Evolutionary conservation across 2,888 invertebrate species (phyloP), one percentile per base, ranked within the genome.

Genomic region (Rapana venosa): DNA sequence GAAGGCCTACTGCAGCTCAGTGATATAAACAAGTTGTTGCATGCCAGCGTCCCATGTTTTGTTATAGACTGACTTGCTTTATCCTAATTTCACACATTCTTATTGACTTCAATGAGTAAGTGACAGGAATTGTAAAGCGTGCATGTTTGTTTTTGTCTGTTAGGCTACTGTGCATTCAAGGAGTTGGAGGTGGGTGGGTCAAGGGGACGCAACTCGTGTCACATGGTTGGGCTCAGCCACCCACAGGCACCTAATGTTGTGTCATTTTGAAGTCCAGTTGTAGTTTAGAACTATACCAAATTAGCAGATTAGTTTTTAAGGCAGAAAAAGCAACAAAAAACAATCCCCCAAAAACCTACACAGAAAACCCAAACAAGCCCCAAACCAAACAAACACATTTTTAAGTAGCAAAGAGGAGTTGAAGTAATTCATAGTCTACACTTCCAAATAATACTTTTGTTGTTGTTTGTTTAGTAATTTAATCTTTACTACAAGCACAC

Each of bases 171-270:
- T 61, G 22, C 61, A 20, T 61, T 61, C 61, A 8, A n/a, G n/a
- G n/a, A n/a, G 79, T 35, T 17, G 30, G 32, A 58, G 47, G 58
- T 86, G 35, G 86, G 66, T 47, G 66, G 58, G 30, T 86, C 32
- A 17, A 86, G 20, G 86, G 86, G 86, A 86, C 61, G 86, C 66
- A 86, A 86, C 86, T 86, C 30, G 32, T 58, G 61, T 61, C 32
- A 56, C 20, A 26, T 20, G 56, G 35, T 13, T 35, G 15, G 17
- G 15, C 1, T 13, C 15, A 11, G 26, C 79, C 15, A 5, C 8
- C 32, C 79, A 79, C 15, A 79, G 79, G 79, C 79, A 32, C 79
- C 32, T 20, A 79, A 79, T 32, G 17, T 79, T 17, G 8, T 13
- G 17, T 17, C 13, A 79, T 79, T 35, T 79, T 79, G 32, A 17